Percentiles rank a stretch among this genome's conserved stretches.
Conservation (phyloP, 2,113 vertebrate species). For the Morone chrysops region DNA sequence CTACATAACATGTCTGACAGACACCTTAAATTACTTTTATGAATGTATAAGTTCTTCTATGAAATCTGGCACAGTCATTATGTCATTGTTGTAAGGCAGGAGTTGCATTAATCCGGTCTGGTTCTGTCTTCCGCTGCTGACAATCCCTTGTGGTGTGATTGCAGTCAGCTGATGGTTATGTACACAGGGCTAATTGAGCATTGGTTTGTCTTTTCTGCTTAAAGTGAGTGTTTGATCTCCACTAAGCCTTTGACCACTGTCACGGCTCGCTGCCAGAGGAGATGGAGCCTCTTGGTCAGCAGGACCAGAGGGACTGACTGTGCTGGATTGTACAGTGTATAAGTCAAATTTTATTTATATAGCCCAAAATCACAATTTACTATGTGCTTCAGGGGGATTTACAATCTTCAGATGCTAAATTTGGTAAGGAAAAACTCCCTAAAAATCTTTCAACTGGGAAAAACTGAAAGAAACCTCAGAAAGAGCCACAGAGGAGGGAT, state of each 20-base stretch:
- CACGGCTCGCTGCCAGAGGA: constrained; percentile 58
- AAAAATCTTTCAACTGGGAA: too few species aligned
- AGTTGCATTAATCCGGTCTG: constrained; percentile 4
- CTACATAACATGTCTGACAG: not conserved
- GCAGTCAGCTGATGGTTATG: constrained; percentile 76
- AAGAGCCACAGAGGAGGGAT: too few species aligned
- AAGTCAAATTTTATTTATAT: too few species aligned
- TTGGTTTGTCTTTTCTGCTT: constrained; percentile 75
- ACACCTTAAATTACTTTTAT: not conserved
- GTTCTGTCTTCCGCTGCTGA: constrained; percentile 19
- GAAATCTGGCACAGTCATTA: not conserved
- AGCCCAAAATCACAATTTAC: not conserved
- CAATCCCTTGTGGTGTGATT: constrained; percentile 49
- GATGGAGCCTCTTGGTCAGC: constrained; percentile 26
- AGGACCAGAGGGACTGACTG: constrained; percentile 15
- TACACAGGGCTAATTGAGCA: constrained; percentile 70
- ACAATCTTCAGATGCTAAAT: too few species aligned
- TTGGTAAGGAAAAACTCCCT: too few species aligned
- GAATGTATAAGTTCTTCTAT: not conserved
- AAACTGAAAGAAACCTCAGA: too few species aligned
- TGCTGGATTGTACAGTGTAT: not conserved
- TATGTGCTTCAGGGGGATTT: too few species aligned
- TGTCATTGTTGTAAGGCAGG: not conserved
- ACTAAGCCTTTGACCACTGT: constrained; percentile 59
- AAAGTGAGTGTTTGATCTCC: constrained; percentile 72